Evolutionary conservation across 2,113 vertebrate species (phyloP).

Genomic region (Apus apus): DNA sequence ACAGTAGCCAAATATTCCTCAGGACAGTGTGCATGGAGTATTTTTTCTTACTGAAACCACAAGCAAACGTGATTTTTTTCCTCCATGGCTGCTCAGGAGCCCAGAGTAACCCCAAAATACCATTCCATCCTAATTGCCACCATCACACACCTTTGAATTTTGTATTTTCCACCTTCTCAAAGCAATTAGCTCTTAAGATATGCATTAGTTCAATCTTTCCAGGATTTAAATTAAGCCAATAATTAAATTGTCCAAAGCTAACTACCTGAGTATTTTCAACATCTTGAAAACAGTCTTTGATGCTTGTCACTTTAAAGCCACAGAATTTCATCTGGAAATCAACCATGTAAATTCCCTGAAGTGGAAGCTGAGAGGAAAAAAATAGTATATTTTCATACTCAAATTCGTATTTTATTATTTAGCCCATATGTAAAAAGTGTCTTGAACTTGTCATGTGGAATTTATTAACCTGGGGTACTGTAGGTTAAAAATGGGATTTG

Average conservation of each 20-base stretch:
- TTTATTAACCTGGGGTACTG: background rate
- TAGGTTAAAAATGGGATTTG: background rate
- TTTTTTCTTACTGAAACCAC: background rate
- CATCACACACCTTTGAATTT: background rate
- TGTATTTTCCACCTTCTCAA: slow-evolving; percentile 18
- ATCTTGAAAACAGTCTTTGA: slow-evolving; percentile 29
- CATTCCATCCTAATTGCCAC: background rate
- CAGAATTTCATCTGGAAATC: slow-evolving; percentile 25
- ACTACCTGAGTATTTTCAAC: slow-evolving; percentile 10
- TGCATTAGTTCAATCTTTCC: background rate
- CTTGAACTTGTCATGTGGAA: background rate
- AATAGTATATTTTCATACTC: background rate
- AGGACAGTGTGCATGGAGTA: background rate
- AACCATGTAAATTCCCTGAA: background rate
- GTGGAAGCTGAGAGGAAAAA: background rate
- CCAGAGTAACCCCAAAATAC: background rate
- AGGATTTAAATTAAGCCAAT: slow-evolving; percentile 50
- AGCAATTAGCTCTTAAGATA: slow-evolving; percentile 18
- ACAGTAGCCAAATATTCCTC: background rate
- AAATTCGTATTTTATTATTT: background rate
- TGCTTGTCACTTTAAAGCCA: background rate
- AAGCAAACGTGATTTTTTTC: background rate
- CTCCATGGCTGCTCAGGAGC: background rate
- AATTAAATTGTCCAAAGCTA: slow-evolving; percentile 32
- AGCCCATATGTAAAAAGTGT: background rate